A percentile compares a stretch with the other conserved stretches of the same genome.
These are phyloP conservation scores for Myrmophylax atrothorax DNA, from an alignment of 2,113 vertebrate genomes.

Conservation along the genomic window DNA sequence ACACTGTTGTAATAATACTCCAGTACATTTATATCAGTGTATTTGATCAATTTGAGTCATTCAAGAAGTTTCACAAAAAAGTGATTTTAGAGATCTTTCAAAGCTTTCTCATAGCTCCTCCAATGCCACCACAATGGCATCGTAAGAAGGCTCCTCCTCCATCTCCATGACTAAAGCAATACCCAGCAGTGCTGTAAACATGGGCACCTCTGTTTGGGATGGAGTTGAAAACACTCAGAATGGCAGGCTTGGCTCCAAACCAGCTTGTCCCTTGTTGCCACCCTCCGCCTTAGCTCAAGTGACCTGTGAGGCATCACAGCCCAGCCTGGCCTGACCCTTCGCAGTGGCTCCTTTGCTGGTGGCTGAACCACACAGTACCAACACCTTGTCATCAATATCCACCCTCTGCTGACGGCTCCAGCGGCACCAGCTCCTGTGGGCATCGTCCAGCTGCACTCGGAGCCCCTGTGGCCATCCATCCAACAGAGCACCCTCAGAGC, in stretches of 20 bases:
- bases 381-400: fast-evolving
- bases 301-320: background rate
- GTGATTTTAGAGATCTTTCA: background rate
- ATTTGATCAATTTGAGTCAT: background rate
- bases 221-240: background rate
- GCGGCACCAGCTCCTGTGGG: background rate
- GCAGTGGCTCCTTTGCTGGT: fast-evolving
- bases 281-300: background rate
- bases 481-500: constrained; percentile 24
- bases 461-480: constrained; percentile 19
- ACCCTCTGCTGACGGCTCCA: background rate
- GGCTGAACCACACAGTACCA: fast-evolving
- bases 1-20: constrained; percentile 16
- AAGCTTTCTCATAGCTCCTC: background rate
- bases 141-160: background rate
- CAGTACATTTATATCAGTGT: background rate
- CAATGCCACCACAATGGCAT: background rate
- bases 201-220: fast-evolving
- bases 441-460: background rate
- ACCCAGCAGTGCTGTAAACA: fast-evolving
- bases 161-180: background rate
- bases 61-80: background rate
- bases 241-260: fast-evolving
- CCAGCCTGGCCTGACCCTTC: background rate
- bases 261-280: background rate